Percentiles rank a stretch among this genome's conserved stretches.
phyloP scores from a whole-genome alignment of 2,888 invertebrate species.

The Lithophane leautieri region DNA sequence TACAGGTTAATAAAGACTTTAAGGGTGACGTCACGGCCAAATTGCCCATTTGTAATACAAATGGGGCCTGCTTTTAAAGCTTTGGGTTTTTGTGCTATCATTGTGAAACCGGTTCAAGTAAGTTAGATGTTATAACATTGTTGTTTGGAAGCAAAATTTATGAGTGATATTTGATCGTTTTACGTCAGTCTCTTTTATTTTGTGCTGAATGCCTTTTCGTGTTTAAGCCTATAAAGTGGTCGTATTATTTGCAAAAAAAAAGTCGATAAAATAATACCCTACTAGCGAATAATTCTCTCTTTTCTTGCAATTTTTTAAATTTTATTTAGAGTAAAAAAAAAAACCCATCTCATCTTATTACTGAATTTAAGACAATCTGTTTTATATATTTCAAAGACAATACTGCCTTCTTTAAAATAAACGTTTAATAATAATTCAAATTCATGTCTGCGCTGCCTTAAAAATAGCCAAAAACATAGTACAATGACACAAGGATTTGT shows the following conservation, averaged over 20 bases:
- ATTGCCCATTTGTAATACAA: slow-evolving; percentile 26
- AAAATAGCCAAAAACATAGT: neutral
- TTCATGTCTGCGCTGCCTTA: neutral
- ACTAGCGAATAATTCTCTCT: neutral
- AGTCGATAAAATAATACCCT: too few species aligned
- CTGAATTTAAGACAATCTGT: neutral
- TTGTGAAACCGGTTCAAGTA: slow-evolving; percentile 4
- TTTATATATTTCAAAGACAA: too few species aligned
- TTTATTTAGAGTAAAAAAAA: too few species aligned
- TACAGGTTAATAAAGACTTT: slow-evolving; percentile 35
- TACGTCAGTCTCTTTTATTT: neutral
- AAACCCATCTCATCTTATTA: neutral
- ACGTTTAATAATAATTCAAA: slow-evolving; percentile 6
- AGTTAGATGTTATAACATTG: neutral
- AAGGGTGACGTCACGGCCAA: slow-evolving; percentile 28
- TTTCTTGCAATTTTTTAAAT: neutral
- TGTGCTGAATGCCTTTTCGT: neutral
- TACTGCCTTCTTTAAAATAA: neutral
- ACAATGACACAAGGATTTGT: slow-evolving; percentile 17
- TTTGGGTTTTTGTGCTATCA: neutral
- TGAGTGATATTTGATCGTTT: neutral
- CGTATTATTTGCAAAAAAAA: neutral
- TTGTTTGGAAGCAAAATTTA: neutral
- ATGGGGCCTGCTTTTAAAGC: slow-evolving; percentile 10
- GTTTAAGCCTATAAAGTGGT: neutral